Evolutionary conservation across 2,113 vertebrate species (phyloP).

Genomic region (Amphilophus citrinellus): DNA sequence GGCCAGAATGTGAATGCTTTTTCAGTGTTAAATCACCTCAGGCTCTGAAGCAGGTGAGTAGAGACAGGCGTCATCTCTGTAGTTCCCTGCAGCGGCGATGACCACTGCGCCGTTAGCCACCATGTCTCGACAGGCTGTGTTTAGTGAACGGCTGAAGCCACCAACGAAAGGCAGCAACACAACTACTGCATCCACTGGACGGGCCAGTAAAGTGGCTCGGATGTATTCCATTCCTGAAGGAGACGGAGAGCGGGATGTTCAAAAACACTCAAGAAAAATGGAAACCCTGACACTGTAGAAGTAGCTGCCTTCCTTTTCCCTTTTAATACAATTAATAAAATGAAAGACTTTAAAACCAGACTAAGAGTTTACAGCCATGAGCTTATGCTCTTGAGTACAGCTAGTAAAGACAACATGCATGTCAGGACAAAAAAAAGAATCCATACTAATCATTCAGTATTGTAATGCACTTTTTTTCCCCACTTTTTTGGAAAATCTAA

Average conservation of each 20-base stretch:
- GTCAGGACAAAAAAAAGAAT: background rate
- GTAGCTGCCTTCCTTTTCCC: background rate
- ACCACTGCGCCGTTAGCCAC: conserved; percentile 74
- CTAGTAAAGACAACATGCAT: background rate
- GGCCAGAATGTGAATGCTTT: background rate
- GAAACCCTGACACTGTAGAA: background rate
- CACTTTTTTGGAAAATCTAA: background rate
- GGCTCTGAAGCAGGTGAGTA: conserved; percentile 91
- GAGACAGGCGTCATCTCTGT: conserved; percentile 87
- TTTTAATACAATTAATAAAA: background rate
- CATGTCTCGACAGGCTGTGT: conserved; percentile 81
- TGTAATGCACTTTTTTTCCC: background rate
- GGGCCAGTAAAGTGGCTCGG: conserved; percentile 59
- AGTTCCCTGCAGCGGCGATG: conserved; percentile 89
- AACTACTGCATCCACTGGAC: conserved; percentile 61
- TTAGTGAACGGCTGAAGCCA: conserved; percentile 82
- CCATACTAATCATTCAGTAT: background rate
- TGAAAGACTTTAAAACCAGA: background rate
- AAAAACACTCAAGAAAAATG: background rate
- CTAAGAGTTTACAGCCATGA: background rate
- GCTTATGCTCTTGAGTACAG: too few species aligned
- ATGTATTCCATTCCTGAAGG: conserved; percentile 88
- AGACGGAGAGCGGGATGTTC: background rate
- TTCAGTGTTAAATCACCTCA: conserved; percentile 75
- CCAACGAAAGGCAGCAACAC: conserved; percentile 85